A percentile compares a stretch with the other conserved stretches of the same genome.
phyloP scores from a whole-genome alignment of 1,140 invertebrate species.

The Heliconius nattereri region DNA sequence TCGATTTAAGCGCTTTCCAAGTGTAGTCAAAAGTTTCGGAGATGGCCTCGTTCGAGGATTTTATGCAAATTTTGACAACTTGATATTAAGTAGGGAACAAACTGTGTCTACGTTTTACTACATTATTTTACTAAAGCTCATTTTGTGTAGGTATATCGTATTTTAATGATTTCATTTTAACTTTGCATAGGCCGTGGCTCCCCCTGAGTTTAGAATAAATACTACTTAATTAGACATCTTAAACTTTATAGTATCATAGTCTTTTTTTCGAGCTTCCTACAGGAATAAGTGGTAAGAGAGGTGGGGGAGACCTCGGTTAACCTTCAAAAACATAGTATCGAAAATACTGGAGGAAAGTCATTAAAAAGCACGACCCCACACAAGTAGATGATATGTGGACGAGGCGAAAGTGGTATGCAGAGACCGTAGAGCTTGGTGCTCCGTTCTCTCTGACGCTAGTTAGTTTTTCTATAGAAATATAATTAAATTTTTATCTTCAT shows the following conservation, averaged over 20 bases:
- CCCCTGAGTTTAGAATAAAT: neutral
- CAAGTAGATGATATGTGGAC: too few relatives aligned
- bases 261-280: neutral
- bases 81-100: slow-evolving; percentile 71
- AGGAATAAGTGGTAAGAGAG: neutral
- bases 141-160: slow-evolving; percentile 26
- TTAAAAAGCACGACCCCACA: neutral
- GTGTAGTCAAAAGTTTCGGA: slow-evolving; percentile 70
- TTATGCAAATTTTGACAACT: slow-evolving; percentile 75
- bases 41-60: slow-evolving; percentile 58
- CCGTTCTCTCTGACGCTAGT: too few relatives aligned
- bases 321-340: too few relatives aligned
- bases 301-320: too few relatives aligned
- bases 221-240: neutral
- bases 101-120: slow-evolving; percentile 70
- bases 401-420: too few relatives aligned
- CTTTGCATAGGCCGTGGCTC: neutral
- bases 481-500: neutral
- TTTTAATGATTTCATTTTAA: slow-evolving; percentile 33
- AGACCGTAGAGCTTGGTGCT: too few relatives aligned
- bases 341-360: too few relatives aligned
- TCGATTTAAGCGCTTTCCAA: slow-evolving; percentile 73
- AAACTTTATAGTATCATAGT: neutral
- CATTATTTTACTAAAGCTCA: slow-evolving; percentile 46
- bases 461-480: too few relatives aligned